phyloP scores from a whole-genome alignment of 1,140 invertebrate species.

The Agrilus planipennis region DNA sequence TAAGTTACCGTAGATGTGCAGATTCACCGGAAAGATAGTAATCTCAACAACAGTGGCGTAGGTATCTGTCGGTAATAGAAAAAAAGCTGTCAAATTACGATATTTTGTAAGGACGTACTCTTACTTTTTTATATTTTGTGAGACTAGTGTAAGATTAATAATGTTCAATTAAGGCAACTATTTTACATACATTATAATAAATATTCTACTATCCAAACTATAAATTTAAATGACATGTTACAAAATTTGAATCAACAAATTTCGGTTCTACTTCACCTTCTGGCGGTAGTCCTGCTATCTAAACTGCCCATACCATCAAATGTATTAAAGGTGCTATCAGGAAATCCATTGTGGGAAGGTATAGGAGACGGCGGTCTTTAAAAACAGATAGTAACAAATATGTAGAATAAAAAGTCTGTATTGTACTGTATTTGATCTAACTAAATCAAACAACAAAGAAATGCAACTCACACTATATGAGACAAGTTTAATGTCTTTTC shows the following conservation, averaged over 20 bases:
- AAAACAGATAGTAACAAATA: slow-evolving; percentile 17
- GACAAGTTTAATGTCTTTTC: slow-evolving; percentile 90
- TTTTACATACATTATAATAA: slow-evolving; percentile 52
- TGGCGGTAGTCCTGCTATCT: slow-evolving; percentile 63
- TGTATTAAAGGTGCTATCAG: slow-evolving; percentile 47
- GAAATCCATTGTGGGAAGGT: slow-evolving; percentile 79
- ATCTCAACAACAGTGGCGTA: too few species aligned
- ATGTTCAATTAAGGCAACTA: too few species aligned
- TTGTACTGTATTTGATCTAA: not conserved
- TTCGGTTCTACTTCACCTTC: too few species aligned
- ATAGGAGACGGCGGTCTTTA: slow-evolving; percentile 72
- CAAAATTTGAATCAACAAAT: not conserved
- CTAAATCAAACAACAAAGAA: slow-evolving; percentile 8
- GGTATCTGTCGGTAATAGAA: too few species aligned
- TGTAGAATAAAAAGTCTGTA: too few species aligned
- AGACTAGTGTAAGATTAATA: too few species aligned
- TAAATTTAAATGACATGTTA: not conserved
- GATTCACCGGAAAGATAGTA: too few species aligned
- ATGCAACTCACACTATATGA: slow-evolving; percentile 80
- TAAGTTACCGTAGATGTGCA: too few species aligned
- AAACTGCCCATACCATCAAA: slow-evolving; percentile 70
- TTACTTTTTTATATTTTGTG: too few species aligned
- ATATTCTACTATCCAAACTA: slow-evolving; percentile 50
- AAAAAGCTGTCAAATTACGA: too few species aligned
- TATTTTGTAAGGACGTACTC: too few species aligned